phyloP scores from a whole-genome alignment of 2,797 vertebrate species.

The Eurystomus glaucurus region DNA sequence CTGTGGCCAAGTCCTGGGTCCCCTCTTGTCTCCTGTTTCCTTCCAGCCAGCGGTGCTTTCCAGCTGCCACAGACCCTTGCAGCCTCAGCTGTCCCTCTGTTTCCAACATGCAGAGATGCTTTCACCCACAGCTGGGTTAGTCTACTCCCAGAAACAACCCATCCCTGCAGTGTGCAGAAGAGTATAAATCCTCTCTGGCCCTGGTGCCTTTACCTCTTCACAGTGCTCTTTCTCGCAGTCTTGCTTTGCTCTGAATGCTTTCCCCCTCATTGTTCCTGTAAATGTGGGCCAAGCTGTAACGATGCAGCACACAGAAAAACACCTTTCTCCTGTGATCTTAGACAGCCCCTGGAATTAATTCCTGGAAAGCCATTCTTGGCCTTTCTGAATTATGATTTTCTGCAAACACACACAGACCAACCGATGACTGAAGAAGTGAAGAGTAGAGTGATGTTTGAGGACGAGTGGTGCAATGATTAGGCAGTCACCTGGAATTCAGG shows the following conservation, averaged over 20 bases:
- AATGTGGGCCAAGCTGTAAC: conserved; percentile 67
- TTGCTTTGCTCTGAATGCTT: conserved; percentile 35
- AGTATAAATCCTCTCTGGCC: background rate
- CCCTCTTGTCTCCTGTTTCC: background rate
- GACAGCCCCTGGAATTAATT: conserved; percentile 49
- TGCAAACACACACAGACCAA: background rate
- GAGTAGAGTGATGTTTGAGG: background rate
- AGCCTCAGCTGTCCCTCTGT: background rate
- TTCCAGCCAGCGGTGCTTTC: background rate
- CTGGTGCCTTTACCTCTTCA: background rate
- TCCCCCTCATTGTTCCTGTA: conserved; percentile 19
- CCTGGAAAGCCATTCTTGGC: conserved; percentile 71
- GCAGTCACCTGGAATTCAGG: background rate
- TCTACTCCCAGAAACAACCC: background rate
- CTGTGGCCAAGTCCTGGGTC: background rate
- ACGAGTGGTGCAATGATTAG: background rate
- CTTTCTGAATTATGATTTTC: conserved; percentile 23
- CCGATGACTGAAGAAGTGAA: background rate
- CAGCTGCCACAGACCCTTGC: background rate
- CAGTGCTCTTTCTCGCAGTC: background rate
- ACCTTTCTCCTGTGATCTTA: conserved; percentile 63
- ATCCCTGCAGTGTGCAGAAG: background rate
- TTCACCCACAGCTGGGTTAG: background rate
- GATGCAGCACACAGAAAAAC: conserved; percentile 44
- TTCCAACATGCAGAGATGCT: background rate